Conservation (phyloP, 2,888 invertebrate species). For the Galerucella calmariensis region DNA sequence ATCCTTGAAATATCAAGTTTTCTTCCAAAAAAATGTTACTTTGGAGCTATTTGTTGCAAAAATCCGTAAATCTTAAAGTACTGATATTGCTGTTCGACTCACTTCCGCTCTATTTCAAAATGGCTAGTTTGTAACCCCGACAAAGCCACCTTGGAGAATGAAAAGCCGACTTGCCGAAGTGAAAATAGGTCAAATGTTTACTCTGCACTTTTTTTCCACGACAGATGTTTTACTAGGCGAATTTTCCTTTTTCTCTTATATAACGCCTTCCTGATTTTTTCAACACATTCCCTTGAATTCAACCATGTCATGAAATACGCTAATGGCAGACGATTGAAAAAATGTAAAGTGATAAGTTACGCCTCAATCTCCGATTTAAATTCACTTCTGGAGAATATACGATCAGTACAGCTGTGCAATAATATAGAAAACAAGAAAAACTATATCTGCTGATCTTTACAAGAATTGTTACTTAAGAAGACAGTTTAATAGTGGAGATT, state of each 20-base stretch:
- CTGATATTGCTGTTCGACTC: constrained; percentile 1
- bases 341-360: background rate
- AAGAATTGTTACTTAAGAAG: no score
- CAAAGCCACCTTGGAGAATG: constrained; percentile 10
- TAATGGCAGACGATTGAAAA: background rate
- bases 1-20: background rate
- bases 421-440: no score
- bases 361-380: no score
- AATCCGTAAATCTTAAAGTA: background rate
- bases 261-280: background rate
- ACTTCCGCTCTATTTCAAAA: constrained; percentile 6
- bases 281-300: background rate
- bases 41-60: background rate
- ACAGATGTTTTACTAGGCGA: background rate
- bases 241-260: background rate
- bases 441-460: no score
- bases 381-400: no score
- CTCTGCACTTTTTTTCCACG: background rate
- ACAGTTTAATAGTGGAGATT: no score
- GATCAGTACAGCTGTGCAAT: no score
- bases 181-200: background rate
- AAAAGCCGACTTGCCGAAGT: background rate
- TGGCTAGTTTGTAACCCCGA: background rate
- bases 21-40: background rate
- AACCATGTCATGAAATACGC: background rate